Evolutionary conservation across 1,140 invertebrate species (phyloP).

Genomic region (Pseudomyrmex dendroicus): DNA sequence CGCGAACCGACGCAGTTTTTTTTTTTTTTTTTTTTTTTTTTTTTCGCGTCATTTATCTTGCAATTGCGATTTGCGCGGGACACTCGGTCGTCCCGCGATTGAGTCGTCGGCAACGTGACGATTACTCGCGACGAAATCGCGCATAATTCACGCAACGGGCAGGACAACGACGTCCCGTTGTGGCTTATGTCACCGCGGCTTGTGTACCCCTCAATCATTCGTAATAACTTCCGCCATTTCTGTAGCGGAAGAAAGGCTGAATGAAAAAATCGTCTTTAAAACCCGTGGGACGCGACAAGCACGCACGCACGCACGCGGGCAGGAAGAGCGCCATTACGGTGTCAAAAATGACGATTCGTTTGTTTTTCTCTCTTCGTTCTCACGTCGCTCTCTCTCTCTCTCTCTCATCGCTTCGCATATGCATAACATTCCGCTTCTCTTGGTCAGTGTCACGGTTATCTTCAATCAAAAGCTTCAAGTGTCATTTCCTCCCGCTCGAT

Average conservation of each 20-base stretch:
- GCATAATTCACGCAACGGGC: constrained; percentile 50
- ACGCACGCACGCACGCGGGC: constrained; percentile 33
- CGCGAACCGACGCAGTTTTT: constrained; percentile 29
- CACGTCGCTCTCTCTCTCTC: neutral
- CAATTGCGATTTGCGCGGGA: constrained; percentile 42
- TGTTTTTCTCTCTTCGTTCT: neutral
- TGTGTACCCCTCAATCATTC: constrained; percentile 7
- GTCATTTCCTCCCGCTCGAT: constrained; percentile 61
- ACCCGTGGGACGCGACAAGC: constrained; percentile 1
- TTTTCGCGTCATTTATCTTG: constrained; percentile 62
- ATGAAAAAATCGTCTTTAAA: constrained; percentile 28
- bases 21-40: constrained; percentile 20
- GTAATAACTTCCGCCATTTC: constrained; percentile 64
- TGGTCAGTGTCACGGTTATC: constrained; percentile 71
- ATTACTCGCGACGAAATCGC: constrained; percentile 54
- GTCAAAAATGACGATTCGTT: constrained; percentile 50
- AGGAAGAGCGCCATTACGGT: constrained; percentile 66
- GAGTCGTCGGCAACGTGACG: constrained; percentile 45
- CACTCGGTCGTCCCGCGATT: constrained; percentile 18
- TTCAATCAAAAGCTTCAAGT: constrained; percentile 72
- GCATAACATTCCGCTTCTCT: constrained; percentile 15
- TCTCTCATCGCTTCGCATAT: neutral
- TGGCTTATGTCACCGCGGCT: constrained; percentile 6
- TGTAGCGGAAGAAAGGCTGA: neutral
- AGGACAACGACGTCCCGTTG: neutral